phyloP scores from a whole-genome alignment of 1,140 invertebrate species.

The Drosophila pallidifrons region DNA sequence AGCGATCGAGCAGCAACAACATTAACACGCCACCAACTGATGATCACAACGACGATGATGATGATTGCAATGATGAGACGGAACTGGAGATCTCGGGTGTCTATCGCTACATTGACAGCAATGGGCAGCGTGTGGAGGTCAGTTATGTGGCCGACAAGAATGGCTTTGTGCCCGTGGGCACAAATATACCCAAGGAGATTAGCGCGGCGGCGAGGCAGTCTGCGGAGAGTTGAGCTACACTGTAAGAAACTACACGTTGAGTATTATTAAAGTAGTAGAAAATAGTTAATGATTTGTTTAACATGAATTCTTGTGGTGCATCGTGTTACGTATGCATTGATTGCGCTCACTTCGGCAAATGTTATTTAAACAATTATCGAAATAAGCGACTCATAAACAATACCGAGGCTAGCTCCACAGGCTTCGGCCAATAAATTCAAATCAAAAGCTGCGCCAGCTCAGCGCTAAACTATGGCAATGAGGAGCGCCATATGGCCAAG shows the following conservation, averaged over 20 bases:
- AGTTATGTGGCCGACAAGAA: slow-evolving; percentile 89
- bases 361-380: slow-evolving; percentile 49
- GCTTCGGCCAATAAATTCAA: slow-evolving; percentile 56
- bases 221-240: slow-evolving; percentile 8
- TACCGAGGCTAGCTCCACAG: neutral
- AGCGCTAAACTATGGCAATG: slow-evolving; percentile 44
- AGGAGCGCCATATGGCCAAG: slow-evolving; percentile 50
- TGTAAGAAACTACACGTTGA: neutral
- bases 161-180: slow-evolving; percentile 88
- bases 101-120: slow-evolving; percentile 87
- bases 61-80: slow-evolving; percentile 37
- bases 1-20: slow-evolving; percentile 1
- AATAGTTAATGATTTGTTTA: neutral
- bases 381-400: slow-evolving; percentile 45
- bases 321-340: slow-evolving; percentile 4
- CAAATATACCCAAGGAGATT: slow-evolving; percentile 85
- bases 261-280: neutral
- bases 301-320: neutral
- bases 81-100: slow-evolving; percentile 84
- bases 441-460: slow-evolving; percentile 47
- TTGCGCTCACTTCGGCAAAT: slow-evolving; percentile 32
- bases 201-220: slow-evolving; percentile 33
- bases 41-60: slow-evolving; percentile 1
- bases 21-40: slow-evolving; percentile 5
- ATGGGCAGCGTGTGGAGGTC: slow-evolving; percentile 89